A percentile compares a stretch with the other conserved stretches of the same genome.
Conservation (phyloP, 2,888 invertebrate genomes). For the Drosophila subquinaria region DNA sequence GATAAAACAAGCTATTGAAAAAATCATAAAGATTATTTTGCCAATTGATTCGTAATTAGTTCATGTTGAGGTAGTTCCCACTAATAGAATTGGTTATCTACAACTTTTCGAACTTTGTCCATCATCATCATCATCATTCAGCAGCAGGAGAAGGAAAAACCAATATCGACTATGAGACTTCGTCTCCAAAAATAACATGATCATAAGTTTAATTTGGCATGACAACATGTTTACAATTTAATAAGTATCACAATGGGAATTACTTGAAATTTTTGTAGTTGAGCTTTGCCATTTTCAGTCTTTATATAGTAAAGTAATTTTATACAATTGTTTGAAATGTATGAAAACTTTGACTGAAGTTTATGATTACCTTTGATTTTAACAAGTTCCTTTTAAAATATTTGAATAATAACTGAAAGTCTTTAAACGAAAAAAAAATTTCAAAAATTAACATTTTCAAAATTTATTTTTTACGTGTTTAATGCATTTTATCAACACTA, state of each 20-base stretch:
- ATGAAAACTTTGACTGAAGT: too few relatives aligned
- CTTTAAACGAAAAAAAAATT: too few relatives aligned
- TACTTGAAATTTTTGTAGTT: background rate
- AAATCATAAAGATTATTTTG: constrained; percentile 61
- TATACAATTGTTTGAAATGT: too few relatives aligned
- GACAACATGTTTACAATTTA: background rate
- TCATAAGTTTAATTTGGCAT: background rate
- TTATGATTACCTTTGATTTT: too few relatives aligned
- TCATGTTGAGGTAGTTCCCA: constrained; percentile 60
- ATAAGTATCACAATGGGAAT: background rate
- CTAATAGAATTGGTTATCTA: constrained; percentile 11
- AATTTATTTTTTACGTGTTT: too few relatives aligned
- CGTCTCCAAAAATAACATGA: background rate
- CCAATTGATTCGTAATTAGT: constrained; percentile 41
- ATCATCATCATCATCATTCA: too few relatives aligned
- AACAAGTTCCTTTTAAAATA: too few relatives aligned
- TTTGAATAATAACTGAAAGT: too few relatives aligned
- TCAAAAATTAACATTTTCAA: too few relatives aligned
- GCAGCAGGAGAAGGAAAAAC: background rate
- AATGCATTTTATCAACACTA: too few relatives aligned
- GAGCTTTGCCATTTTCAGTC: background rate
- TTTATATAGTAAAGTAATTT: too few relatives aligned
- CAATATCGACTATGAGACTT: background rate
- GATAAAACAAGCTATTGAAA: constrained; percentile 28
- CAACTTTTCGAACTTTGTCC: constrained; percentile 19